phyloP scores from a whole-genome alignment of 2,888 invertebrate genomes.

The Metellina segmentata region DNA sequence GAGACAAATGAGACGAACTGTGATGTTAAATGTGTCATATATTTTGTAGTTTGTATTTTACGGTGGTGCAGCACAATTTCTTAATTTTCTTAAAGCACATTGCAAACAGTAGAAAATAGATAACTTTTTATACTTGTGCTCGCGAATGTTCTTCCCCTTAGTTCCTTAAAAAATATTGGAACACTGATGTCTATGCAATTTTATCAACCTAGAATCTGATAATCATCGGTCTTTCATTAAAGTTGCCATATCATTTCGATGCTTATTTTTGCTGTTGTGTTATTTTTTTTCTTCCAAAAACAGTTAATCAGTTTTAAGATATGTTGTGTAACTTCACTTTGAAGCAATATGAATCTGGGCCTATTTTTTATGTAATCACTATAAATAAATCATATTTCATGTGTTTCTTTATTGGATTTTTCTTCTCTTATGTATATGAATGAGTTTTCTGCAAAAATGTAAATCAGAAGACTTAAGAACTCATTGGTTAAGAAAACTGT shows the following conservation, averaged over 20 bases:
- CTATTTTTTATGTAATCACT: constrained; percentile 57
- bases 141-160: neutral
- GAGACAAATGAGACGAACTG: constrained; percentile 1
- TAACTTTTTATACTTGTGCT: neutral
- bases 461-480: neutral
- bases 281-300: neutral
- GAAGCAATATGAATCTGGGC: constrained; percentile 64
- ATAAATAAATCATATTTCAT: constrained; percentile 74
- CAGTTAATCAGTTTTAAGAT: neutral
- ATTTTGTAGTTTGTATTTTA: constrained; percentile 37
- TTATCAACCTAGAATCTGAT: neutral
- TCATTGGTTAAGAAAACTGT: neutral
- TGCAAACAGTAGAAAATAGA: neutral
- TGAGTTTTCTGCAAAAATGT: neutral
- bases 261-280: neutral
- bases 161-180: neutral
- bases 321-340: constrained; percentile 16
- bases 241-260: neutral
- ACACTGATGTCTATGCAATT: neutral
- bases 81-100: neutral
- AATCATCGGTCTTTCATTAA: neutral
- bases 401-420: constrained; percentile 33
- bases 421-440: neutral
- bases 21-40: constrained; percentile 51
- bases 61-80: neutral